Conservation (phyloP, 2,113 vertebrate species). For the Tamias sibiricus region DNA sequence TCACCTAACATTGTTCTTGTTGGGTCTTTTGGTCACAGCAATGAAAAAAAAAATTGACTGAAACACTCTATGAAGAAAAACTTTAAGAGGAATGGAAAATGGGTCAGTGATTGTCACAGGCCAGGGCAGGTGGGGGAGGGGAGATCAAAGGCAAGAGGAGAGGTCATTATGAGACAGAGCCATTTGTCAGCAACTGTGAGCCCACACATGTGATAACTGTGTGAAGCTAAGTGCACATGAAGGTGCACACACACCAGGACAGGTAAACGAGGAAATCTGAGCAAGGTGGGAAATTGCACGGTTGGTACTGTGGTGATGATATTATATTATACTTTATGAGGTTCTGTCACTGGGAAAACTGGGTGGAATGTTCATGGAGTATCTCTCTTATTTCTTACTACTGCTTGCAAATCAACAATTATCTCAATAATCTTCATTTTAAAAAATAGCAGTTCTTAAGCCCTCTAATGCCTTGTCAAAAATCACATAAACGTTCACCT, state of each 20-base stretch:
- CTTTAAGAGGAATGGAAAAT: background rate
- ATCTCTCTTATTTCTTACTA: background rate
- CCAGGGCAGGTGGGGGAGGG: background rate
- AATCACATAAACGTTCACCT: background rate
- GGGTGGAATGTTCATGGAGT: background rate
- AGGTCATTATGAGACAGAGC: too few species aligned
- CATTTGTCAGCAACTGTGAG: background rate
- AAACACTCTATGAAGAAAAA: background rate
- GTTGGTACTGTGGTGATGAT: background rate
- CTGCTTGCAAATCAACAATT: background rate
- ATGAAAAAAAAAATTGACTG: too few species aligned
- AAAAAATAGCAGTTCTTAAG: background rate
- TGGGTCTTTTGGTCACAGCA: too few species aligned
- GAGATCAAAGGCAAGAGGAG: background rate
- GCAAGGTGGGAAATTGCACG: background rate
- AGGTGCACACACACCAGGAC: too few species aligned
- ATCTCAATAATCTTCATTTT: background rate
- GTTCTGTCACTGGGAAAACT: background rate
- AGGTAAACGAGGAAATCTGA: background rate
- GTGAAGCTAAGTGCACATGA: background rate
- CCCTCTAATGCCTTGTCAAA: background rate
- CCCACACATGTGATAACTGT: accelerated
- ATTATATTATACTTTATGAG: background rate
- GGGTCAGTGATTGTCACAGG: background rate
- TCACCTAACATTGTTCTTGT: too few species aligned